Conservation (phyloP, 2,888 invertebrate species). For the Dasysyrphus tricinctus region DNA sequence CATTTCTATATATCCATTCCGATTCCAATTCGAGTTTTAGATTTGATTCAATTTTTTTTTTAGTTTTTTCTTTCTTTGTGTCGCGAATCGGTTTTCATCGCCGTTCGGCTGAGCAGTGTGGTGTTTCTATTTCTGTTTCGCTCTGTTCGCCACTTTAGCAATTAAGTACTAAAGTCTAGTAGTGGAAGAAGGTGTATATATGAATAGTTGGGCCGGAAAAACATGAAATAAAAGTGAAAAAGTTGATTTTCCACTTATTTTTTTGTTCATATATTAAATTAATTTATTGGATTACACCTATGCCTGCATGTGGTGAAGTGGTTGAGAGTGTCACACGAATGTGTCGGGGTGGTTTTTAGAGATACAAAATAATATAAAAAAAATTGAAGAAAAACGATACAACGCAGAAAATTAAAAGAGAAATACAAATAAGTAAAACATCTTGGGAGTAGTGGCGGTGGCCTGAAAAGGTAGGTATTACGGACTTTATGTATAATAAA, state of each 20-base stretch:
- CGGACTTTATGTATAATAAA: not conserved
- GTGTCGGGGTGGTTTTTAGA: slow-evolving; percentile 67
- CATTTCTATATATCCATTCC: slow-evolving; percentile 41
- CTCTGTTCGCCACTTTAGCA: slow-evolving; percentile 49
- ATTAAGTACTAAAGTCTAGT: slow-evolving; percentile 61
- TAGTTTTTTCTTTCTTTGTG: slow-evolving; percentile 42
- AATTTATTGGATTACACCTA: slow-evolving; percentile 67
- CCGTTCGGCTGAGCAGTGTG: slow-evolving; percentile 4
- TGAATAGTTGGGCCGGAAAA: slow-evolving; percentile 67
- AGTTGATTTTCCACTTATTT: slow-evolving; percentile 71
- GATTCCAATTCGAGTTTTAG: slow-evolving; percentile 54
- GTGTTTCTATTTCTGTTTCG: slow-evolving; percentile 49
- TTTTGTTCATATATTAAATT: slow-evolving; percentile 18
- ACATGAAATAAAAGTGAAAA: slow-evolving; percentile 75
- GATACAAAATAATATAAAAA: slow-evolving; percentile 20
- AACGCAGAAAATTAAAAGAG: slow-evolving; percentile 21
- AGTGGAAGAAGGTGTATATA: slow-evolving; percentile 30
- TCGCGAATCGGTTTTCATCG: slow-evolving; percentile 52
- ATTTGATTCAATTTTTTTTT: slow-evolving; percentile 15
- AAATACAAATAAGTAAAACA: slow-evolving; percentile 13
- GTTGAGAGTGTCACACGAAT: slow-evolving; percentile 53
- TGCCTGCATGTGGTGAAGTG: slow-evolving; percentile 44
- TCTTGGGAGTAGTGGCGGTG: slow-evolving; percentile 33
- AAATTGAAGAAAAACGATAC: slow-evolving; percentile 50
- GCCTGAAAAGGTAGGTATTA: not conserved